Evolutionary conservation across 2,888 invertebrate species (phyloP).

Genomic region (Notocelia uddmanniana): DNA sequence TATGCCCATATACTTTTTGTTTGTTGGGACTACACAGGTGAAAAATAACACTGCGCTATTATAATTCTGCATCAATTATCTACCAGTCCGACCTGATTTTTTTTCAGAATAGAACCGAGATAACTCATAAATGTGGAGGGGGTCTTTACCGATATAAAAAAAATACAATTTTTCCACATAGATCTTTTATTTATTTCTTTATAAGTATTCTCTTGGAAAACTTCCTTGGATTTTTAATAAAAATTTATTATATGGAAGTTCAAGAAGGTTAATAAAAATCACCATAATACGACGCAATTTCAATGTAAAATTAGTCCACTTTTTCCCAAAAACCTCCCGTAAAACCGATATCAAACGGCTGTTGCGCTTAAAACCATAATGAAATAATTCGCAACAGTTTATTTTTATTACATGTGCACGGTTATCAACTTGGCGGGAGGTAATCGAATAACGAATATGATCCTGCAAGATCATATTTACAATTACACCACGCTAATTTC

Average conservation of each 20-base stretch:
- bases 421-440: slow-evolving; percentile 78
- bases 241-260: neutral
- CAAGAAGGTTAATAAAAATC: slow-evolving; percentile 34
- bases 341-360: slow-evolving; percentile 32
- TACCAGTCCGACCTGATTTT: too few relatives aligned
- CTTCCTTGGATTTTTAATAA: neutral
- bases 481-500: slow-evolving; percentile 54
- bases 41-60: neutral
- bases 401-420: slow-evolving; percentile 71
- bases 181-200: neutral
- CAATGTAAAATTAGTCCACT: slow-evolving; percentile 42
- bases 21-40: neutral
- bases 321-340: slow-evolving; percentile 28
- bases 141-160: too few relatives aligned
- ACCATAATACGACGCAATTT: slow-evolving; percentile 39
- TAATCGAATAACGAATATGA: slow-evolving; percentile 65
- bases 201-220: neutral
- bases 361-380: slow-evolving; percentile 55
- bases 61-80: neutral
- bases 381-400: slow-evolving; percentile 79
- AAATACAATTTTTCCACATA: neutral
- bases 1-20: too few relatives aligned
- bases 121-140: too few relatives aligned
- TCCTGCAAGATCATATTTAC: slow-evolving; percentile 50
- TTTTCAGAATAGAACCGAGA: too few relatives aligned